phyloP scores from a whole-genome alignment of 2,888 invertebrate genomes.

The Dascillus cervinus region DNA sequence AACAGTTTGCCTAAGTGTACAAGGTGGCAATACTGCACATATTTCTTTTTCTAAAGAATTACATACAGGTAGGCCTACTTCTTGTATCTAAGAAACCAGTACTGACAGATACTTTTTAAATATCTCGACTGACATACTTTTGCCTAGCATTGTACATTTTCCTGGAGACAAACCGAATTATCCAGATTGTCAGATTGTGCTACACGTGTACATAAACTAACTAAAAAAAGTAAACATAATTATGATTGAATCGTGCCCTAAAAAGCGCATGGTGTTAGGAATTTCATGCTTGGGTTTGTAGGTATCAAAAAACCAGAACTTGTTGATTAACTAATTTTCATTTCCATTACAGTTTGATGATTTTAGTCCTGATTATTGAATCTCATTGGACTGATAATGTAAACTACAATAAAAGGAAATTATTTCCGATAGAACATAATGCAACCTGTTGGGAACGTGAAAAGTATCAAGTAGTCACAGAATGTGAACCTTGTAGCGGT shows the following conservation, averaged over 20 bases:
- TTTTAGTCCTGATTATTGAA: conserved; percentile 74
- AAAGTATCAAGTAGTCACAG: conserved; percentile 60
- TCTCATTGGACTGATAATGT: conserved; percentile 61
- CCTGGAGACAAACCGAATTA: too few species aligned
- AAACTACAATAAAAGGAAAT: conserved; percentile 47
- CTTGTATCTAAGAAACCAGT: too few species aligned
- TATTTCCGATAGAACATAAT: conserved; percentile 66
- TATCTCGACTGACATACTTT: too few species aligned
- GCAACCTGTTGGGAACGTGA: conserved; percentile 71
- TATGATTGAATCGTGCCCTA: conserved; percentile 81
- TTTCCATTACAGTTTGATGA: conserved; percentile 59
- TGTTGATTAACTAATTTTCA: conserved; percentile 17
- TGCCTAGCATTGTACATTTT: too few species aligned
- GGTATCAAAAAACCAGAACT: conserved; percentile 40
- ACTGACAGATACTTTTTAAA: too few species aligned
- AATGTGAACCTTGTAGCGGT: conserved; percentile 83
- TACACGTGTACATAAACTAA: too few species aligned
- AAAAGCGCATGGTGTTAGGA: conserved; percentile 74
- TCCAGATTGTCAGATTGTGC: too few species aligned
- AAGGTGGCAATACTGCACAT: too few species aligned
- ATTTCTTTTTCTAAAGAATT: too few species aligned
- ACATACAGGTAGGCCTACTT: too few species aligned
- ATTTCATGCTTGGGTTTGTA: conserved; percentile 69
- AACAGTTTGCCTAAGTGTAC: too few species aligned
- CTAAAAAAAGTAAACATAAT: too few species aligned